Evolutionary conservation across 2,113 vertebrate species (phyloP).

Genomic region (Porphyrio hochstetteri): DNA sequence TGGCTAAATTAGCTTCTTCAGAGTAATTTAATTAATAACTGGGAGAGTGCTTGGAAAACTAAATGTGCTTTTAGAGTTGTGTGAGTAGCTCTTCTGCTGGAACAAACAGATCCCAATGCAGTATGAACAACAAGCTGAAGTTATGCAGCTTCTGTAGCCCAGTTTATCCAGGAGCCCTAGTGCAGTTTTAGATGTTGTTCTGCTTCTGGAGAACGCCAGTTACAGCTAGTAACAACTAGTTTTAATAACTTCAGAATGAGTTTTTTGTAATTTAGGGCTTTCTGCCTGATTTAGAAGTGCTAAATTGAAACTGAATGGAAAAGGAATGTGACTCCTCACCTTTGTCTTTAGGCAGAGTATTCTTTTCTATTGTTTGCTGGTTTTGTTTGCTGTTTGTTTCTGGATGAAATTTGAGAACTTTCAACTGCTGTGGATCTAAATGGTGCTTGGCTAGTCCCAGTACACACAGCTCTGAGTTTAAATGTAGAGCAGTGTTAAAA

Average conservation of each 20-base stretch:
- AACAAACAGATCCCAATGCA: not conserved
- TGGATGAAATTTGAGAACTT: not conserved
- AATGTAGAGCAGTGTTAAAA: not conserved
- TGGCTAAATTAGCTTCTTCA: not conserved
- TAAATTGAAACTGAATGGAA: not conserved
- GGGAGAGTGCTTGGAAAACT: not conserved
- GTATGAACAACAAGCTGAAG: not conserved
- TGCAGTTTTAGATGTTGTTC: not conserved
- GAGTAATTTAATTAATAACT: not conserved
- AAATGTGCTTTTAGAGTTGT: not conserved
- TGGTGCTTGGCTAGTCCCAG: fast-evolving
- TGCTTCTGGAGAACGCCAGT: not conserved
- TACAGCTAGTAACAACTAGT: not conserved
- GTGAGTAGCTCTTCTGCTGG: not conserved
- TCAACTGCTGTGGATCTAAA: not conserved
- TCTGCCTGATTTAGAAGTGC: not conserved
- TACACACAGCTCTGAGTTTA: not conserved
- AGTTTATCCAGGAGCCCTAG: not conserved
- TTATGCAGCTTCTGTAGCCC: not conserved
- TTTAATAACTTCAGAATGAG: not conserved
- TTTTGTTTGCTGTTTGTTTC: not conserved
- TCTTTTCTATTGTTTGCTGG: not conserved
- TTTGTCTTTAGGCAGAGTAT: not conserved
- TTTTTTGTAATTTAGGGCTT: not conserved
- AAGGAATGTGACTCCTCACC: not conserved